Percentiles rank a stretch among this genome's conserved stretches.
phyloP scores from a whole-genome alignment of 37 sponge, comb jelly and placozoan species.

The Eunapius fragilis region DNA sequence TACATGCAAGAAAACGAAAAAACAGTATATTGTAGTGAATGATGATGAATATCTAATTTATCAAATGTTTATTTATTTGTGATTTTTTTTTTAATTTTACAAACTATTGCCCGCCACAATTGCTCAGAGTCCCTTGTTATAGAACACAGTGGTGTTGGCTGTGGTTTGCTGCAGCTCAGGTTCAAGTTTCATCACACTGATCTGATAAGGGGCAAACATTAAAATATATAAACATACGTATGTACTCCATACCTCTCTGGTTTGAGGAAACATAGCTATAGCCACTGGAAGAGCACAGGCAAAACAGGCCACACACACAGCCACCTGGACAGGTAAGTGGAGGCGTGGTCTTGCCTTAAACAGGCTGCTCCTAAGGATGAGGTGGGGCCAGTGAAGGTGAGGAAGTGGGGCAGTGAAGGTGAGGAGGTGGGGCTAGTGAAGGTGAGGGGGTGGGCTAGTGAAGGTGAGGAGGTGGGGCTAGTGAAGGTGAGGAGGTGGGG shows the following conservation, averaged over 20 bases:
- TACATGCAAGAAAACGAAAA: neutral
- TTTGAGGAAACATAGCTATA: conserved; percentile 84
- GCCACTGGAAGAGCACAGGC: conserved; percentile 76
- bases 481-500: too few relatives aligned
- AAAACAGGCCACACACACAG: conserved; percentile 61
- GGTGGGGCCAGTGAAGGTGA: neutral
- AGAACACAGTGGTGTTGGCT: conserved; percentile 44
- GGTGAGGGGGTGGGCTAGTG: too few relatives aligned
- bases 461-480: too few relatives aligned
- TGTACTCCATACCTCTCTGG: conserved; percentile 46
- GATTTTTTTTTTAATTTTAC: too few relatives aligned
- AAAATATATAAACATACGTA: neutral
- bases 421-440: too few relatives aligned
- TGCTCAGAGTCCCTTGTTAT: conserved; percentile 76
- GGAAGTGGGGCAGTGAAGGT: too few relatives aligned
- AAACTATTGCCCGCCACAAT: too few relatives aligned
- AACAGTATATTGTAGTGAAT: neutral
- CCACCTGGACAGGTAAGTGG: conserved; percentile 66
- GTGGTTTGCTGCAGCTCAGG: conserved; percentile 40
- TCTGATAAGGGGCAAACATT: conserved; percentile 7
- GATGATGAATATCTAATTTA: conserved; percentile 60
- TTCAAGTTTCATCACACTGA: conserved; percentile 46
- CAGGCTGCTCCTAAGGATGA: conserved; percentile 42
- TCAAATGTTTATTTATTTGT: too few relatives aligned
- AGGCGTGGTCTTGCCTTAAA: conserved; percentile 52